A percentile compares a stretch with the other conserved stretches of the same genome.
These are phyloP conservation scores for Microcebus murinus DNA, from an alignment of 2,113 vertebrate genomes.

Conservation along the genomic window DNA sequence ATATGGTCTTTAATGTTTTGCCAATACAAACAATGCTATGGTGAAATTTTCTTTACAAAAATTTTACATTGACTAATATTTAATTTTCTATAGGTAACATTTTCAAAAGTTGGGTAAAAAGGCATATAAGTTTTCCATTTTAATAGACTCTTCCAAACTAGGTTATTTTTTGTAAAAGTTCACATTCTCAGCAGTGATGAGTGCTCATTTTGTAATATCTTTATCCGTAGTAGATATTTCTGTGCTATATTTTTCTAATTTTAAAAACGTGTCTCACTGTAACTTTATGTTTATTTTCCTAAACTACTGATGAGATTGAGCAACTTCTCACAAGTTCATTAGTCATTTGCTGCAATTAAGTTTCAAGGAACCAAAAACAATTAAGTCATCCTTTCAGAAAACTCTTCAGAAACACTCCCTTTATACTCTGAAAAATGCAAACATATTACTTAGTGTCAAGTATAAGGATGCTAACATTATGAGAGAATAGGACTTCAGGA, in stretches of 20 bases:
- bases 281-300: background rate
- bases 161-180: background rate
- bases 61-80: background rate
- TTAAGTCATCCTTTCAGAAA: background rate
- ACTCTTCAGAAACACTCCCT: background rate
- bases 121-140: background rate
- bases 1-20: background rate
- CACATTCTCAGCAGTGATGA: background rate
- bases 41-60: background rate
- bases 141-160: background rate
- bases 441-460: background rate
- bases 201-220: background rate
- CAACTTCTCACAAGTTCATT: background rate
- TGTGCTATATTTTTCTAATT: background rate
- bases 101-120: background rate
- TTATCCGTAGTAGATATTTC: background rate
- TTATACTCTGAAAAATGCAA: background rate
- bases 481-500: background rate
- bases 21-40: background rate
- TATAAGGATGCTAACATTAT: background rate
- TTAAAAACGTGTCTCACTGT: background rate
- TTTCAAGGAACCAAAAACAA: background rate
- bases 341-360: background rate
- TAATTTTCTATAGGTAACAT: background rate
- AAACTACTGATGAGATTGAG: background rate